phyloP scores from a whole-genome alignment of 2,113 vertebrate genomes.

The Laterallus jamaicensis region DNA sequence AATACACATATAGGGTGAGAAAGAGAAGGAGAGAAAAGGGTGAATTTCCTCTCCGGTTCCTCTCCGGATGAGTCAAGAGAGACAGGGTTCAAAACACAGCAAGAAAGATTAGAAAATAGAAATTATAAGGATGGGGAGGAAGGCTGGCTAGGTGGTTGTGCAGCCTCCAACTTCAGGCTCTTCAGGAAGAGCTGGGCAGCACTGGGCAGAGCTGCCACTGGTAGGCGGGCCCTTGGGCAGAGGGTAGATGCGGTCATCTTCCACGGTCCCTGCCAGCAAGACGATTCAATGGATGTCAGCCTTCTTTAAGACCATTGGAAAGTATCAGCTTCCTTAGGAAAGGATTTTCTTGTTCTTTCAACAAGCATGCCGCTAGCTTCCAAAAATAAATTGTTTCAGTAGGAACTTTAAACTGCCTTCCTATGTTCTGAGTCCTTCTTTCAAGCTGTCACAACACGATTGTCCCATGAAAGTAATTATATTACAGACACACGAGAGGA shows the following conservation, averaged over 20 bases:
- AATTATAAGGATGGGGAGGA: not conserved
- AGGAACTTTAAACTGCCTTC: conserved; percentile 8
- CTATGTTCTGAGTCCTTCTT: conserved; percentile 24
- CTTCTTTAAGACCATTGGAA: not conserved
- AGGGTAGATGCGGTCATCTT: not conserved
- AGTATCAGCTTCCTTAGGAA: not conserved
- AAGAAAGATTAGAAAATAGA: not conserved
- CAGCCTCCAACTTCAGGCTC: not conserved
- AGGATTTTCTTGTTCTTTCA: not conserved
- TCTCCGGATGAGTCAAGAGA: not conserved
- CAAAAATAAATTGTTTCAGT: not conserved
- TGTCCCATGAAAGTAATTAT: not conserved
- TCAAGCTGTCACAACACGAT: conserved; percentile 9
- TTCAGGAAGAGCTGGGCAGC: not conserved
- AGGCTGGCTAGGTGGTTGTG: not conserved
- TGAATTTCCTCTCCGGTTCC: fast-evolving
- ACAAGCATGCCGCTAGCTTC: not conserved
- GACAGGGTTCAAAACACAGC: not conserved
- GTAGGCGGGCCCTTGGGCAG: not conserved
- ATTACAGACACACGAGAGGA: not conserved
- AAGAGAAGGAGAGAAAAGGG: not conserved
- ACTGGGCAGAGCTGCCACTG: fast-evolving
- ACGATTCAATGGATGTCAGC: not conserved
- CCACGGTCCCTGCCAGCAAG: not conserved
- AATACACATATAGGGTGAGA: no score